A percentile compares a stretch with the other conserved stretches of the same genome.
phyloP scores from a whole-genome alignment of 2,797 vertebrate genomes.

The Lagorchestes hirsutus region DNA sequence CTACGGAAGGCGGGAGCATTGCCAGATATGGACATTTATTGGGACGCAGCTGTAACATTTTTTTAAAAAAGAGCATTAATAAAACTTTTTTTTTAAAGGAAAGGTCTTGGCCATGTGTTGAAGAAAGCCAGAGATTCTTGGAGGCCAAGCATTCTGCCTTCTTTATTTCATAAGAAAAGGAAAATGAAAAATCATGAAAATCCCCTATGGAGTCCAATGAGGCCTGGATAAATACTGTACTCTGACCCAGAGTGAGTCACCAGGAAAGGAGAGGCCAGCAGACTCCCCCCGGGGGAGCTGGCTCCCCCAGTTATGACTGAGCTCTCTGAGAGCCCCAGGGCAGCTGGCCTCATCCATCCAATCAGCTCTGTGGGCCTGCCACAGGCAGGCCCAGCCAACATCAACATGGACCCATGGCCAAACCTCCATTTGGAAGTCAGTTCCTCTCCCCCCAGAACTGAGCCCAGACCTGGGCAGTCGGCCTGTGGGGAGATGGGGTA shows the following conservation, averaged over 20 bases:
- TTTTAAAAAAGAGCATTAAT: neutral
- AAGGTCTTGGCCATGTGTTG: neutral
- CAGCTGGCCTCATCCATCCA: neutral
- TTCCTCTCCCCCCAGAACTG: fast-evolving
- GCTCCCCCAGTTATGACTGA: neutral
- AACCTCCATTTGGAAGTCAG: fast-evolving
- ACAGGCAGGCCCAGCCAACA: neutral
- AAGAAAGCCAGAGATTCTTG: neutral
- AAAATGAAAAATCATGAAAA: slow-evolving; percentile 8
- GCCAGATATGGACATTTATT: neutral
- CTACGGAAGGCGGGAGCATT: neutral
- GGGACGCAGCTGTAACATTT: neutral
- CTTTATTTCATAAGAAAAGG: neutral
- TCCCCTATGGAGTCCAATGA: neutral
- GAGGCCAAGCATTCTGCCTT: neutral
- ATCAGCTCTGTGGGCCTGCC: neutral
- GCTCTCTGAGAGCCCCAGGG: neutral
- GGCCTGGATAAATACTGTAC: neutral
- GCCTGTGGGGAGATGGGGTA: neutral
- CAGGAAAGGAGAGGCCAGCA: neutral
- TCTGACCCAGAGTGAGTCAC: slow-evolving; percentile 1
- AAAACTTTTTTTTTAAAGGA: neutral
- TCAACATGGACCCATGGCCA: neutral
- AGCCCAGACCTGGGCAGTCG: slow-evolving; percentile 17
- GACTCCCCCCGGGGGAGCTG: neutral